A percentile compares a stretch with the other conserved stretches of the same genome.
Conservation (phyloP, 2,113 vertebrate genomes). For the Cyrtonyx montezumae region DNA sequence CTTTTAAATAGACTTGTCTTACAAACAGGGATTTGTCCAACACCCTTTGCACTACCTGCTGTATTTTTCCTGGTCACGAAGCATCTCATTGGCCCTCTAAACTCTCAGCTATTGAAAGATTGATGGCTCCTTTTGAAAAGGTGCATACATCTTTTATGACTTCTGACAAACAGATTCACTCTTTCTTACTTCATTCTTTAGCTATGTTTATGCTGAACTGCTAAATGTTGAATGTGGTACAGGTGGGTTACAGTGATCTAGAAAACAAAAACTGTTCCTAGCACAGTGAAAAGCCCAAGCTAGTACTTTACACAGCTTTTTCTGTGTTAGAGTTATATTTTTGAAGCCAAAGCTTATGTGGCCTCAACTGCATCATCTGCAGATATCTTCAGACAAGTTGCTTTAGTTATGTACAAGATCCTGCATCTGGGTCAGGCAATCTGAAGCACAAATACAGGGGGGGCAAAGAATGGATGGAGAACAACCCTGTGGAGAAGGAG, state of each 20-base stretch:
- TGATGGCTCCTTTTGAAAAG: background rate
- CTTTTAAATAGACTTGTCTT: background rate
- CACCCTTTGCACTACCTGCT: background rate
- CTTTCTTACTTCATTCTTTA: background rate
- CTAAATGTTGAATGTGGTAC: background rate
- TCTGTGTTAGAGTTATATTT: background rate
- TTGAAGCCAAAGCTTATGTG: background rate
- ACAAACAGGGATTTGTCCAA: background rate
- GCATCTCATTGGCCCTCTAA: background rate
- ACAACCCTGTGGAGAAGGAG: background rate
- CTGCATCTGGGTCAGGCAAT: background rate
- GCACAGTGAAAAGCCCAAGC: fast-evolving
- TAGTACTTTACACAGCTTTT: background rate
- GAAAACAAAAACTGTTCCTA: background rate
- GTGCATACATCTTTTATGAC: background rate
- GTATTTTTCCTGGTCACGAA: background rate
- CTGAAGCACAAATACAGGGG: background rate
- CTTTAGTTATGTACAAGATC: background rate
- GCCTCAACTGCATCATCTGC: background rate
- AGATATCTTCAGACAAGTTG: background rate
- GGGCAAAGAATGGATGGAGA: background rate
- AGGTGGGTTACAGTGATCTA: background rate
- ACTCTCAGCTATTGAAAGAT: background rate
- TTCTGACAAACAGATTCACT: fast-evolving
- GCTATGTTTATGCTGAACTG: background rate